These are phyloP conservation scores for Ferrisia virgata DNA, from an alignment of 2,888 invertebrate genomes.

Conservation along the genomic window DNA sequence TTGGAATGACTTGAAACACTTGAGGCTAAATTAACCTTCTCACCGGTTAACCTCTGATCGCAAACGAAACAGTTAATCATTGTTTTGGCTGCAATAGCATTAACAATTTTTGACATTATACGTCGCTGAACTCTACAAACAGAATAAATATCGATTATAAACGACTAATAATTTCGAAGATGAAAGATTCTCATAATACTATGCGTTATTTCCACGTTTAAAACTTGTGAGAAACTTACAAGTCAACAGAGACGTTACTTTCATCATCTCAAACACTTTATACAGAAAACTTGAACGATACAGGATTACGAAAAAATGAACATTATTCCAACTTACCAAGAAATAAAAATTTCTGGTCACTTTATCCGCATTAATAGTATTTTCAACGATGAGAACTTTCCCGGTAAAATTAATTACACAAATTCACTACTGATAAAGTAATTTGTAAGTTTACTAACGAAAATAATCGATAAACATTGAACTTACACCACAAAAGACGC, in stretches of 20 bases:
- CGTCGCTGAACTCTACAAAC: background rate
- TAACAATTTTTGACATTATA: conserved; percentile 21
- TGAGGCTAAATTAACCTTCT: conserved; percentile 41
- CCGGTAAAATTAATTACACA: background rate
- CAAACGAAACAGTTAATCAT: conserved; percentile 44
- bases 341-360: background rate
- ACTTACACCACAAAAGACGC: background rate
- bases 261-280: too few relatives aligned
- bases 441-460: background rate
- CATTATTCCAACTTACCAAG: background rate
- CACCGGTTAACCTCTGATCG: conserved; percentile 39
- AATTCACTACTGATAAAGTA: background rate
- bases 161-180: too few relatives aligned
- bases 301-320: background rate
- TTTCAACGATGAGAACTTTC: background rate
- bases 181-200: too few relatives aligned
- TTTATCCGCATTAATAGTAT: background rate
- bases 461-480: background rate
- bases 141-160: background rate
- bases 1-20: conserved; percentile 53
- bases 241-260: background rate
- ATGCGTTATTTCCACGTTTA: background rate
- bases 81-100: background rate
- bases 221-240: background rate
- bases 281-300: too few relatives aligned